Conservation (phyloP, 2,113 vertebrate species). For the Diphyllodes magnificus region DNA sequence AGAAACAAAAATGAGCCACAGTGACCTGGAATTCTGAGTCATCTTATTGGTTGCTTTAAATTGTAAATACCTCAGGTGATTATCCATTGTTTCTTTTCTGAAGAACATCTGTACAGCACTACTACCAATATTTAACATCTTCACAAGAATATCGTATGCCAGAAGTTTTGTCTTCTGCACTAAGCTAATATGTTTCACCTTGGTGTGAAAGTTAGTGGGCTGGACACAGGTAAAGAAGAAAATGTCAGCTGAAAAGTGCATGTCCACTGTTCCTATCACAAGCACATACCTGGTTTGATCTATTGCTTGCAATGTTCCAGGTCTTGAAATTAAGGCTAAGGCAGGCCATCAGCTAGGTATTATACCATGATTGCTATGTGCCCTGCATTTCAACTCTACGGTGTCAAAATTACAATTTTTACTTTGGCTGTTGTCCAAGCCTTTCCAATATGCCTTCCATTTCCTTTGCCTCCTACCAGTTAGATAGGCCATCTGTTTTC, state of each 20-base stretch:
- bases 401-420: background rate
- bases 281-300: background rate
- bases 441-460: background rate
- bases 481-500: conserved; percentile 3
- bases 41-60: background rate
- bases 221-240: background rate
- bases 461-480: background rate
- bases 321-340: background rate
- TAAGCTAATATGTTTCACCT: background rate
- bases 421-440: background rate
- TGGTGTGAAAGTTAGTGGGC: background rate
- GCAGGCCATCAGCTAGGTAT: background rate
- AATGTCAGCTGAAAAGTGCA: background rate
- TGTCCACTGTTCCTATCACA: background rate
- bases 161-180: background rate
- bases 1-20: background rate
- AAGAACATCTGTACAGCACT: background rate
- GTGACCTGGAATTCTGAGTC: background rate
- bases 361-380: background rate
- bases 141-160: background rate
- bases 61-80: background rate
- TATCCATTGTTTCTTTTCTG: background rate
- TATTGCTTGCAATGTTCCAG: background rate
- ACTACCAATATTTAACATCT: background rate
- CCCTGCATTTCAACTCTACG: background rate